A percentile compares a stretch with the other conserved stretches of the same genome.
These are phyloP conservation scores for Riparia riparia DNA, from an alignment of 2,113 vertebrate species.

Conservation along the genomic window DNA sequence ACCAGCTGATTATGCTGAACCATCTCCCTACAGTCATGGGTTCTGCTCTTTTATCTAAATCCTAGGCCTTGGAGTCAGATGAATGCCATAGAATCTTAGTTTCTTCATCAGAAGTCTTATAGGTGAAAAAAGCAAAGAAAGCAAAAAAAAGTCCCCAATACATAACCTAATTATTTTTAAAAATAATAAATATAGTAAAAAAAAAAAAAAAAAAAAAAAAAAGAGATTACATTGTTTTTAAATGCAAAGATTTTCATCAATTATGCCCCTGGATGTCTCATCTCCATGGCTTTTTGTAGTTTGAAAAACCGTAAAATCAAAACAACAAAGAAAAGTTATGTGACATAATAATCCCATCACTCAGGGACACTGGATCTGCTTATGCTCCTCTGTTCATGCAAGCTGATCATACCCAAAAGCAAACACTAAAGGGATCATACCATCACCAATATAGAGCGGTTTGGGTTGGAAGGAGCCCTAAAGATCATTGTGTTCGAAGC, in stretches of 20 bases:
- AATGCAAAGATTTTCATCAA: background rate
- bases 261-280: background rate
- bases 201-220: background rate
- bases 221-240: background rate
- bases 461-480: background rate
- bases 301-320: background rate
- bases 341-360: background rate
- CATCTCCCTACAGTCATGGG: fast-evolving
- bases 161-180: background rate
- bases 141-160: background rate
- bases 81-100: background rate
- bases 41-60: background rate
- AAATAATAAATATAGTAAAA: background rate
- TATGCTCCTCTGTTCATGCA: background rate
- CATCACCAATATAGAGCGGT: background rate
- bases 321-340: background rate
- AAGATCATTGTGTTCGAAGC: fast-evolving
- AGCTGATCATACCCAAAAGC: background rate
- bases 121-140: background rate
- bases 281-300: background rate
- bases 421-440: background rate
- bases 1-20: background rate
- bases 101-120: background rate
- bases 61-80: background rate
- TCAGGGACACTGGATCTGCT: background rate